Evolutionary conservation across 2,797 vertebrate genomes (phyloP).

Genomic region (Aulostomus chinensis): DNA sequence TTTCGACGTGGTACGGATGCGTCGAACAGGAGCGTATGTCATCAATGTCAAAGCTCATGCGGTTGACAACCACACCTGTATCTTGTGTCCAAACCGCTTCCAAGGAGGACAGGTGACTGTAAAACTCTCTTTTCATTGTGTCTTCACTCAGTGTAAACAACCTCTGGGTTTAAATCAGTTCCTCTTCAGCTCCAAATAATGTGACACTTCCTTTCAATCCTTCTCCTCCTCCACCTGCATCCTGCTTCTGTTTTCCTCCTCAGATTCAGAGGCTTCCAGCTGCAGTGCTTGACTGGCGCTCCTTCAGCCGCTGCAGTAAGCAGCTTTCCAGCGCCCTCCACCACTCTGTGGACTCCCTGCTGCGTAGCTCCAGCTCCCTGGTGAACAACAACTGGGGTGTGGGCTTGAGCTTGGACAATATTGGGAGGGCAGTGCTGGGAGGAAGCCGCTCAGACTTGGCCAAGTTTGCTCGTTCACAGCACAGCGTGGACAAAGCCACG

Average conservation of each 20-base stretch:
- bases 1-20: slow-evolving; percentile 86
- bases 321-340: slow-evolving; percentile 80
- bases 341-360: slow-evolving; percentile 80
- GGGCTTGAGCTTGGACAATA: slow-evolving; percentile 69
- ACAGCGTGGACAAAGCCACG: slow-evolving; percentile 80
- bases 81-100: slow-evolving; percentile 79
- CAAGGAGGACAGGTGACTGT: slow-evolving; percentile 66
- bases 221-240: slow-evolving; percentile 1
- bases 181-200: too few relatives aligned
- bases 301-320: slow-evolving; percentile 79
- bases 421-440: slow-evolving; percentile 72
- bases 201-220: not conserved
- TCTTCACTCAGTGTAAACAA: not conserved
- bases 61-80: slow-evolving; percentile 71
- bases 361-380: slow-evolving; percentile 77
- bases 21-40: slow-evolving; percentile 79
- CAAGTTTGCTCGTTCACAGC: slow-evolving; percentile 77
- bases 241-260: not conserved
- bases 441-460: slow-evolving; percentile 81
- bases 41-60: slow-evolving; percentile 78
- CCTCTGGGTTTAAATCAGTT: too few relatives aligned
- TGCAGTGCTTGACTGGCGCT: slow-evolving; percentile 80
- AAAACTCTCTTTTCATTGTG: not conserved
- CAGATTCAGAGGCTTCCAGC: slow-evolving; percentile 78
- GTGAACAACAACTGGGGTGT: slow-evolving; percentile 80